Percentiles rank a stretch among this genome's conserved stretches.
phyloP scores from a whole-genome alignment of 2,888 invertebrate genomes.

The Acronicta aceris region DNA sequence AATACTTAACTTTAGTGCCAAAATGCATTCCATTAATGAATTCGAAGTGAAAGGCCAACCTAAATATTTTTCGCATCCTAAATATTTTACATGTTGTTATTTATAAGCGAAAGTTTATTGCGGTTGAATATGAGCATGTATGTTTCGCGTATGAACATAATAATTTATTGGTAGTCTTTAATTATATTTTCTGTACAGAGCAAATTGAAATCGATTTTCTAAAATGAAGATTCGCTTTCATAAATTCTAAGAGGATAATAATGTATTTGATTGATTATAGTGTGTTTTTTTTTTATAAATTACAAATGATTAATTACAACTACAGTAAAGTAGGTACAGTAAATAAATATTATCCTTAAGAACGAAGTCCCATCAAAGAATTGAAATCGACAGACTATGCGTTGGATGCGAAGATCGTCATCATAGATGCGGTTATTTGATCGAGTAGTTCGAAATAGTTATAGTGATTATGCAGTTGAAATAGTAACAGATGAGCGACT shows the following conservation, averaged over 20 bases:
- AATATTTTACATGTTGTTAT: constrained; percentile 51
- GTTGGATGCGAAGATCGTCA: constrained; percentile 28
- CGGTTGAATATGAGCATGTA: constrained; percentile 55
- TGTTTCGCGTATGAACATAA: constrained; percentile 67
- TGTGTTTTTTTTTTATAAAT: too few relatives aligned
- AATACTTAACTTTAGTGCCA: too few relatives aligned
- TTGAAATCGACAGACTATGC: not conserved
- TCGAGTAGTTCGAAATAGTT: constrained; percentile 61
- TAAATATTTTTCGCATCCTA: constrained; percentile 42
- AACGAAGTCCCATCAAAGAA: not conserved
- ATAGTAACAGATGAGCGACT: constrained; percentile 64
- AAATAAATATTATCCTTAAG: too few relatives aligned
- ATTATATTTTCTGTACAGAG: constrained; percentile 67
- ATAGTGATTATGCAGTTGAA: constrained; percentile 59
- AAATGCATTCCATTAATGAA: constrained; percentile 1
- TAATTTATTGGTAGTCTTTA: constrained; percentile 77
- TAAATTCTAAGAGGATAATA: too few relatives aligned
- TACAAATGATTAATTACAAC: too few relatives aligned
- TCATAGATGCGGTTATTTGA: constrained; percentile 56
- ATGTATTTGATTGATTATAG: too few relatives aligned
- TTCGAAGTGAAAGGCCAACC: constrained; percentile 25
- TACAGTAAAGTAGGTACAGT: too few relatives aligned
- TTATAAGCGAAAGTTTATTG: constrained; percentile 69
- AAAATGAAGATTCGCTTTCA: constrained; percentile 30
- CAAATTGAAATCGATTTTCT: constrained; percentile 66